phyloP scores from a whole-genome alignment of 2,888 invertebrate species.

The Octonoba sinensis region DNA sequence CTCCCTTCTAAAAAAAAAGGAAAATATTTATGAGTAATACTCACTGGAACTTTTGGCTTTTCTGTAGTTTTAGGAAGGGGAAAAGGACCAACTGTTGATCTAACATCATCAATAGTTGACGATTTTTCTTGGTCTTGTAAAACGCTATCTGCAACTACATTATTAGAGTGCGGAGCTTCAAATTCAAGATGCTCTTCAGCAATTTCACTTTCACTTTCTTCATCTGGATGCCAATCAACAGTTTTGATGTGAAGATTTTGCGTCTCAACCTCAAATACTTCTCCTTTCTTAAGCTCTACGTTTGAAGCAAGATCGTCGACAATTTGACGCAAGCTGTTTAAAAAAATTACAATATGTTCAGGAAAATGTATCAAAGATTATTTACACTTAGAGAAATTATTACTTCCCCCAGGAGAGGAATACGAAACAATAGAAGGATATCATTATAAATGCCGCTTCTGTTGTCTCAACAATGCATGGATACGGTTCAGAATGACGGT shows the following conservation, averaged over 20 bases:
- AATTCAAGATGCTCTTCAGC: slow-evolving; percentile 13
- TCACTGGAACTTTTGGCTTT: slow-evolving; percentile 25
- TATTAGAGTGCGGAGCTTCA: neutral
- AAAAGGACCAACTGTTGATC: no score
- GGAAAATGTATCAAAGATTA: neutral
- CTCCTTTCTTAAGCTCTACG: slow-evolving; percentile 30
- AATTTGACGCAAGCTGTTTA: slow-evolving; percentile 28
- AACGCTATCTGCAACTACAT: no score
- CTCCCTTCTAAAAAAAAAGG: neutral
- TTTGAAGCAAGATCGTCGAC: slow-evolving; percentile 48
- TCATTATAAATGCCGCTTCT: no score
- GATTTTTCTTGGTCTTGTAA: no score
- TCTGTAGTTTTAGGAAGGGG: no score
- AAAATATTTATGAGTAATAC: slow-evolving; percentile 2
- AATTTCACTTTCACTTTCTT: neutral
- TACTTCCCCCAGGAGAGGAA: no score
- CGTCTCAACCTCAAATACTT: slow-evolving; percentile 9
- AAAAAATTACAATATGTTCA: neutral
- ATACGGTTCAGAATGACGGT: no score
- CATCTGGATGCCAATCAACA: slow-evolving; percentile 42
- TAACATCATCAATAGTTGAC: no score
- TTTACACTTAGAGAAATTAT: neutral
- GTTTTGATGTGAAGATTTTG: slow-evolving; percentile 38
- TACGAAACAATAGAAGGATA: no score
- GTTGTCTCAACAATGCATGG: no score